Evolutionary conservation across 2,797 vertebrate genomes (phyloP).

Genomic region (Sebastes variabilis): DNA sequence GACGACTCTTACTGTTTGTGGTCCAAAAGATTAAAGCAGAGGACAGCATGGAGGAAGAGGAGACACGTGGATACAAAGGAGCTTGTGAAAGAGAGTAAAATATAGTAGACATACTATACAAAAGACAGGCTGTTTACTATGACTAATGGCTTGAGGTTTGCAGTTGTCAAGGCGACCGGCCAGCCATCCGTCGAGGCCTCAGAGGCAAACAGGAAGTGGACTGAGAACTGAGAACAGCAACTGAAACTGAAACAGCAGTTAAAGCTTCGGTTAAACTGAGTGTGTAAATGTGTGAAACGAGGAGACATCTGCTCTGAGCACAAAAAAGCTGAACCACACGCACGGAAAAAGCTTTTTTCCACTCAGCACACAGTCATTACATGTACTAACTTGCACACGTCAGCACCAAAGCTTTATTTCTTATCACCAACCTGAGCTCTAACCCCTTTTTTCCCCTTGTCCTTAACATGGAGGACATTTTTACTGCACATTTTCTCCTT

Average conservation of each 20-base stretch:
- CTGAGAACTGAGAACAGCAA: constrained; percentile 64
- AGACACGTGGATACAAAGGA: not conserved
- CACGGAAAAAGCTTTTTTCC: not conserved
- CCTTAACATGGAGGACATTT: not conserved
- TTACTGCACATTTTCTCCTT: not conserved
- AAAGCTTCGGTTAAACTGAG: constrained; percentile 3
- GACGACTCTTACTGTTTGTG: not conserved
- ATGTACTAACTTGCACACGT: not conserved
- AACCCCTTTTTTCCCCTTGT: not conserved
- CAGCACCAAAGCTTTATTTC: not conserved
- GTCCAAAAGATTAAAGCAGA: not conserved
- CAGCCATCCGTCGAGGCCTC: not conserved
- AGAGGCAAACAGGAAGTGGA: constrained; percentile 67
- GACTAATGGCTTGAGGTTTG: constrained; percentile 45
- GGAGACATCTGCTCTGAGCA: constrained; percentile 15
- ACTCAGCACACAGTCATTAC: not conserved
- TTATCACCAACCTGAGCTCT: not conserved
- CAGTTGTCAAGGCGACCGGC: constrained; percentile 40
- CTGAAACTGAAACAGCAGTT: constrained; percentile 70
- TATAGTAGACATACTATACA: not conserved
- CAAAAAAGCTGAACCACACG: constrained; percentile 20
- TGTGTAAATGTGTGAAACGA: not conserved
- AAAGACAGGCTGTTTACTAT: constrained; percentile 16
- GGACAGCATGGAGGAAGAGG: not conserved
- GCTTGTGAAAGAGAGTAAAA: not conserved